These are phyloP conservation scores for Cantharis flavilabris DNA, from an alignment of 2,888 invertebrate species.

Conservation along the genomic window DNA sequence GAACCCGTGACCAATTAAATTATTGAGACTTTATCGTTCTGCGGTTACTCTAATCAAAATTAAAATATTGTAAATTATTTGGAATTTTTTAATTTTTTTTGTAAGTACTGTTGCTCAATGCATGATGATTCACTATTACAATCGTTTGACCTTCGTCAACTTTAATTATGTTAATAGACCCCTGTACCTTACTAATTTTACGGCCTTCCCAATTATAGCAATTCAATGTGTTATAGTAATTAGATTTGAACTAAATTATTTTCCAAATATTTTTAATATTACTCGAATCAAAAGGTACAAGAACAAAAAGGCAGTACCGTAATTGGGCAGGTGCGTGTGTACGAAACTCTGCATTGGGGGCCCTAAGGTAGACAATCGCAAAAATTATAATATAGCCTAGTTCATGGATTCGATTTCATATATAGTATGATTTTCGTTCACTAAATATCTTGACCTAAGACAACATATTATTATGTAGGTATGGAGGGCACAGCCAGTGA, in stretches of 20 bases:
- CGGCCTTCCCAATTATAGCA: not conserved
- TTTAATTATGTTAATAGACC: not conserved
- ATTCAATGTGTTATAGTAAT: not conserved
- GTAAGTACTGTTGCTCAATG: not conserved
- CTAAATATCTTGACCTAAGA: no score
- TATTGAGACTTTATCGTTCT: not conserved
- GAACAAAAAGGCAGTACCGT: no score
- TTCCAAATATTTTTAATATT: not conserved
- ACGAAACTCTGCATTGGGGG: no score
- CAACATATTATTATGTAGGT: no score
- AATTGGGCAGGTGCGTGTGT: no score
- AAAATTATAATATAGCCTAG: no score
- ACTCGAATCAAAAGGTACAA: not conserved
- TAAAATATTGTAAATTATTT: not conserved
- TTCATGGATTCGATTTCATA: no score
- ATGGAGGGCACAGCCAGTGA: no score
- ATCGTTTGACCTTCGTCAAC: not conserved
- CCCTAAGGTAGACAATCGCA: no score
- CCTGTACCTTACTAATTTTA: not conserved
- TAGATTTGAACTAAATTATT: not conserved
- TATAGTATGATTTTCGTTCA: no score
- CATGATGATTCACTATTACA: not conserved
- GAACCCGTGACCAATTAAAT: not conserved
- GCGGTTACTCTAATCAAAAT: not conserved
- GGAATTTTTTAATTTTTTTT: not conserved